Base-by-base conservation (phyloP, 2,797 vertebrate genomes). In the Lerista edwardsae region DNA sequence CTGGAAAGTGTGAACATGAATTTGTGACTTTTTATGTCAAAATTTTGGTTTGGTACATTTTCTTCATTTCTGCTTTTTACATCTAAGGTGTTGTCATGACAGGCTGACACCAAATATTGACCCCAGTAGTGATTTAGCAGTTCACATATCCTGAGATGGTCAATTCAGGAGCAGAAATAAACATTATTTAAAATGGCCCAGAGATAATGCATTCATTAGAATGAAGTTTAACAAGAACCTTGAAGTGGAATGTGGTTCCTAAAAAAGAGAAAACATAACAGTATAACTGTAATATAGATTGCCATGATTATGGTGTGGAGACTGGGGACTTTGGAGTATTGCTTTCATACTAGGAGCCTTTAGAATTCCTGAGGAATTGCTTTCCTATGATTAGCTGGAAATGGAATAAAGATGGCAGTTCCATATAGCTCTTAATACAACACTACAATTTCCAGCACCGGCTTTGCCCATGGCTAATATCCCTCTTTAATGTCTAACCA, bases 1-100 rank as follows among this genome's bases (percentile, higher is more conserved):
- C 15, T 17, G 9, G 59, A 86, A 83, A 84, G 14, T 68, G 79
- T 81, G 82, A 89, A 80, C 76, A 86, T 75, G 47, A 74, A 79
- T 84, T 19, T 67, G 31, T 71, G 75, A 71, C 21, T 55, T 55
- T 51, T 72, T 31, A 47, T 62, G 55, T 31, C 27, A 34, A 41
- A 64, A 1, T 81, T 36, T 73, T 29, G 23, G 36, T 36, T 41
- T 72, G 39, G 39, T 23, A 51, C 64, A 57, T 69, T 59, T 59
- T 76, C 31, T 75, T 64, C 11, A 59, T 27, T 65, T 80, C n/a
- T 62, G 47, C 36, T 85, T 85, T 67, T 25, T n/a, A 23, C 47
- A 34, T 21, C 21, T 67, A 6, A 25, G 6, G 19, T 44, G 15
- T 62, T 51, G 44, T 59, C 64, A 69, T 72, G 27, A 55, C 15